A percentile compares a stretch with the other conserved stretches of the same genome.
These are phyloP conservation scores for Astropecten irregularis DNA, from an alignment of 53 echinoderm and acorn worm species.

Conservation along the genomic window DNA sequence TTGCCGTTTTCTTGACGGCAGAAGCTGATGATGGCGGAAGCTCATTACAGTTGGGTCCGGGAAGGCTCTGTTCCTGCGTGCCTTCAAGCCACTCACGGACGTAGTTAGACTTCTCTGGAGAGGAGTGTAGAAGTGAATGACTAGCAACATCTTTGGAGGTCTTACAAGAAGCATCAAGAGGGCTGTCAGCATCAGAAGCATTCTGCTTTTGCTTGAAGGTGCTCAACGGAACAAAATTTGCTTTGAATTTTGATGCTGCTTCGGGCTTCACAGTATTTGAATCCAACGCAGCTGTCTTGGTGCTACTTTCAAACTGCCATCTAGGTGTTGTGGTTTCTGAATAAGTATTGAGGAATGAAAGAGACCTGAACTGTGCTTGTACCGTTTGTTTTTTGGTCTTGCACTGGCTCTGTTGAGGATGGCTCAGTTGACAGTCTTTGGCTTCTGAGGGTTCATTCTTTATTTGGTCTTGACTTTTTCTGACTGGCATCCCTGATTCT, in stretches of 20 bases:
- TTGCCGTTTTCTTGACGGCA: background rate
- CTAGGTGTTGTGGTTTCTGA: no score
- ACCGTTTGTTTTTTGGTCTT: no score
- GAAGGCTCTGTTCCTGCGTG: background rate
- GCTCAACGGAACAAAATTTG: background rate
- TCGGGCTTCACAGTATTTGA: background rate
- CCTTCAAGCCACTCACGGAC: slow-evolving; percentile 21
- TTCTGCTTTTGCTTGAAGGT: background rate
- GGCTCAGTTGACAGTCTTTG: no score
- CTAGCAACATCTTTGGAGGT: background rate
- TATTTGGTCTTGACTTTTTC: no score
- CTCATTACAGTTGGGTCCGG: background rate
- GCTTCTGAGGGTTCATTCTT: no score
- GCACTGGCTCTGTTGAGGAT: no score
- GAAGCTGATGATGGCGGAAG: background rate
- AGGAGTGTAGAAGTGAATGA: background rate
- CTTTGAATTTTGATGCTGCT: background rate
- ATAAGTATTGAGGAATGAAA: no score
- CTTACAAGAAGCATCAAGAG: background rate
- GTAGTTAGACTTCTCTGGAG: background rate
- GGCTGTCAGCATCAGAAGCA: background rate
- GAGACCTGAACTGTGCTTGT: no score
- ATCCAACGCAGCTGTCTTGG: no score
- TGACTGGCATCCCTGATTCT: no score
- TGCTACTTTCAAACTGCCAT: no score